Evolutionary conservation across 92 coral and sea anemone species (phyloP).

Genomic region (Parazoanthus darwini): DNA sequence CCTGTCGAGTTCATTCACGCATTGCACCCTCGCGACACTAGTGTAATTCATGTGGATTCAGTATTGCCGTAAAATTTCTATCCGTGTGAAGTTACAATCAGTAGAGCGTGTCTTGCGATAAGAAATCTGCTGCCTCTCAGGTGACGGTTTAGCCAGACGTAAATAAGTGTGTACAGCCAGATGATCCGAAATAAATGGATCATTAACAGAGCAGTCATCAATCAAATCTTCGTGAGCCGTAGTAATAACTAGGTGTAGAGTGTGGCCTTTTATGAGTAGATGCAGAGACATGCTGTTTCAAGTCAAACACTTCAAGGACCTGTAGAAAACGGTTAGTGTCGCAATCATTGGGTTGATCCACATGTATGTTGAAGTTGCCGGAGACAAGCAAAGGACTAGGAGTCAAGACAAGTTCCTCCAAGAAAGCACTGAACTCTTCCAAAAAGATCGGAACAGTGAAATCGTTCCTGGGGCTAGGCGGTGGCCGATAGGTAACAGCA

Average conservation of each 20-base stretch:
- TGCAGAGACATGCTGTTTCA: conserved; percentile 44
- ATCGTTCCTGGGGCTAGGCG: conserved; percentile 34
- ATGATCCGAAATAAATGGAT: conserved; percentile 46
- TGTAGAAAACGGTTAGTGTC: conserved; percentile 38
- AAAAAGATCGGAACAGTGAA: conserved; percentile 46
- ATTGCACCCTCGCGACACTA: too few relatives aligned
- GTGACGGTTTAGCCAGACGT: conserved; percentile 23
- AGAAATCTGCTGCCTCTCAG: conserved; percentile 29
- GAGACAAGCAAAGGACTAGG: conserved; percentile 46
- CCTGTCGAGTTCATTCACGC: too few relatives aligned
- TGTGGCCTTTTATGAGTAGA: conserved; percentile 42
- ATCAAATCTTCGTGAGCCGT: conserved; percentile 37
- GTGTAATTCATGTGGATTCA: too few relatives aligned
- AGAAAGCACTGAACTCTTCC: conserved; percentile 55
- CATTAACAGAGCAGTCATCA: conserved; percentile 17
- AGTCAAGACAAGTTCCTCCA: conserved; percentile 48
- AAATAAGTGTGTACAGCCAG: conserved; percentile 27
- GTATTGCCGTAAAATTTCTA: too few relatives aligned
- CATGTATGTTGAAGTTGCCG: conserved; percentile 24
- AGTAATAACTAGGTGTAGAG: conserved; percentile 43
- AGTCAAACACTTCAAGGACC: conserved; percentile 39
- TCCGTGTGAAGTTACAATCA: too few relatives aligned
- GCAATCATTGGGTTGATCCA: conserved; percentile 28
- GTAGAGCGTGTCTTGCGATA: not conserved
- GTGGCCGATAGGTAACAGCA: conserved; percentile 42